A percentile compares a stretch with the other conserved stretches of the same genome.
Conservation (phyloP, 2,113 vertebrate species). For the Campylomormyrus numenius region DNA sequence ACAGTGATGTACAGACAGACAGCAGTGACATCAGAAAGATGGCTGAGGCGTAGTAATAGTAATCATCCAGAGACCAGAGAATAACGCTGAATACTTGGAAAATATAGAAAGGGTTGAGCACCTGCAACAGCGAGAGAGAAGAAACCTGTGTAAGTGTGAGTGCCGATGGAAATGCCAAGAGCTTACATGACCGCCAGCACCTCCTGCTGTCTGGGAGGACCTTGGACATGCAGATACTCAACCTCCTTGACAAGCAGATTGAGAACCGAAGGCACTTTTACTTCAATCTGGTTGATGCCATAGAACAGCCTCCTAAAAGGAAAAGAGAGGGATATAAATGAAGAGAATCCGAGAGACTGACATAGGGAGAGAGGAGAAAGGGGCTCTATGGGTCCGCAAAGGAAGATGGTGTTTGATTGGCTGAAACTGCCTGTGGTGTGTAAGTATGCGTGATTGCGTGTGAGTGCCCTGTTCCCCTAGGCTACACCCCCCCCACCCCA, state of each 20-base stretch:
- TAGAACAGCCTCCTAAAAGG: constrained; percentile 31
- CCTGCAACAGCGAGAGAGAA: constrained; percentile 19
- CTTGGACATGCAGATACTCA: neutral
- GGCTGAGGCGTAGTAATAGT: constrained; percentile 37
- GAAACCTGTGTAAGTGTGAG: neutral
- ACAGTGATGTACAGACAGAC: constrained; percentile 38
- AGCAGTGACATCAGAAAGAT: constrained; percentile 42
- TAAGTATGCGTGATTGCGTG: neutral
- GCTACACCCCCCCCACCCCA: neutral
- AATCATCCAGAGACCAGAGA: constrained; percentile 37
- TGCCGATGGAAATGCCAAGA: neutral
- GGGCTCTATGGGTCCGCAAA: neutral
- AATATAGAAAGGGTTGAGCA: constrained; percentile 42
- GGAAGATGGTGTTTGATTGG: neutral
- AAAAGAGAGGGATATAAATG: neutral
- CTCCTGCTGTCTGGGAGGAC: neutral
- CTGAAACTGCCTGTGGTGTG: neutral
- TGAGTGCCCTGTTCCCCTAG: neutral
- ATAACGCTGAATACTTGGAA: constrained; percentile 43
- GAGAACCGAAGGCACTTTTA: constrained; percentile 38
- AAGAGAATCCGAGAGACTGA: neutral
- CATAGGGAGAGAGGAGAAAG: neutral
- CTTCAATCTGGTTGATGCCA: constrained; percentile 34
- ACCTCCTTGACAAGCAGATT: constrained; percentile 37
- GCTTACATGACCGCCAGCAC: neutral